Conservation (phyloP, 1,140 invertebrate genomes). For the Pemphigus obesinymphae region DNA sequence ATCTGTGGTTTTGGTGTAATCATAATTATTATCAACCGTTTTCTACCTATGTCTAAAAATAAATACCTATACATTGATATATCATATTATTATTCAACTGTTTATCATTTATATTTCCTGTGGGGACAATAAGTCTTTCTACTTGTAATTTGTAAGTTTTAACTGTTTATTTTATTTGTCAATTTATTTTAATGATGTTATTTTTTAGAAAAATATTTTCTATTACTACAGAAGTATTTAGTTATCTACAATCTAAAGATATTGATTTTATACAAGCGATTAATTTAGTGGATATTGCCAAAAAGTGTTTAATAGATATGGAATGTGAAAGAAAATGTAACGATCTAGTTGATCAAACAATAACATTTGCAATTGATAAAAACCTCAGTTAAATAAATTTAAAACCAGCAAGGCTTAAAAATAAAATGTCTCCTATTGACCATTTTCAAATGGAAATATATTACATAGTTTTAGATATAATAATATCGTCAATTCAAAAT, state of each 20-base stretch:
- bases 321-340: background rate
- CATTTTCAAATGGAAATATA: background rate
- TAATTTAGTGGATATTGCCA: background rate
- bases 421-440: background rate
- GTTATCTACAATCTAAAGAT: background rate
- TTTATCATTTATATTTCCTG: too few species aligned
- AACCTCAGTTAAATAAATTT: background rate
- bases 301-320: background rate
- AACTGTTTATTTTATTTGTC: too few species aligned
- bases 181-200: background rate
- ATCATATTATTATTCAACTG: too few species aligned
- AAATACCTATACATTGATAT: too few species aligned
- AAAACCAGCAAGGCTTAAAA: background rate
- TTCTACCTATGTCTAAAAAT: too few species aligned
- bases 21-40: too few species aligned
- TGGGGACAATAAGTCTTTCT: too few species aligned
- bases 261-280: background rate
- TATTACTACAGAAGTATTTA: background rate
- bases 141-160: too few species aligned
- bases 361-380: background rate
- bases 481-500: background rate
- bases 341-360: background rate
- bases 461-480: background rate
- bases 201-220: background rate
- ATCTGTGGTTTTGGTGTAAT: too few species aligned